phyloP scores from a whole-genome alignment of 2,797 vertebrate genomes.

The Anolis apletophallus region DNA sequence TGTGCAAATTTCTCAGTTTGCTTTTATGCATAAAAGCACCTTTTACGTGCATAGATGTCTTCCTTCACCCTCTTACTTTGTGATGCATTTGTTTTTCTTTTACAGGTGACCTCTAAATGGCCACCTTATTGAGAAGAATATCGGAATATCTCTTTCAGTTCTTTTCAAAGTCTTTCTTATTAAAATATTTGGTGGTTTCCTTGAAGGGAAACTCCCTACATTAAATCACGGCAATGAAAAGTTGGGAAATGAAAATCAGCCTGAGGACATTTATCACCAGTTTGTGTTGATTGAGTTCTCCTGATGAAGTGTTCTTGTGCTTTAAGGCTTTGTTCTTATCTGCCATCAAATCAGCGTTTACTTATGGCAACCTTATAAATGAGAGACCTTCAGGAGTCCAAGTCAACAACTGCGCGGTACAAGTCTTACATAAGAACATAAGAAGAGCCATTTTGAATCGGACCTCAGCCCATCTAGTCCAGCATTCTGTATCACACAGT shows the following conservation, averaged over 20 bases:
- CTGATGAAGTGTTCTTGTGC: not conserved
- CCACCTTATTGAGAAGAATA: not conserved
- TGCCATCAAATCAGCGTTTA: too few species aligned
- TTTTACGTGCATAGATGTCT: not conserved
- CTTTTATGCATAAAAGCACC: not conserved
- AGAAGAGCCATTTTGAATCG: too few species aligned
- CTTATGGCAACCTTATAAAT: too few species aligned
- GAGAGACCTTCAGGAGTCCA: too few species aligned
- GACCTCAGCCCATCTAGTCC: too few species aligned
- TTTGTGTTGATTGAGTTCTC: not conserved
- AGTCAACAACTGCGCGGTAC: too few species aligned
- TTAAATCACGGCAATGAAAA: conserved; percentile 9
- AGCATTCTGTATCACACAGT: too few species aligned
- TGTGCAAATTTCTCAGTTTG: not conserved
- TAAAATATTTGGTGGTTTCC: not conserved
- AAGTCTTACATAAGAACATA: too few species aligned
- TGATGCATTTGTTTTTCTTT: not conserved
- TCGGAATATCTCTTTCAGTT: not conserved
- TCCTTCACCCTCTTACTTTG: not conserved
- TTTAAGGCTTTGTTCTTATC: not conserved
- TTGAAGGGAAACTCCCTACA: conserved; percentile 18
- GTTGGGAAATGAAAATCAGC: not conserved
- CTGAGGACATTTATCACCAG: not conserved
- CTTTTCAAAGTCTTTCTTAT: not conserved
- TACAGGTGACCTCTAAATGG: too few species aligned